Conservation (phyloP, 2,888 invertebrate genomes). For the Caprella mutica region DNA sequence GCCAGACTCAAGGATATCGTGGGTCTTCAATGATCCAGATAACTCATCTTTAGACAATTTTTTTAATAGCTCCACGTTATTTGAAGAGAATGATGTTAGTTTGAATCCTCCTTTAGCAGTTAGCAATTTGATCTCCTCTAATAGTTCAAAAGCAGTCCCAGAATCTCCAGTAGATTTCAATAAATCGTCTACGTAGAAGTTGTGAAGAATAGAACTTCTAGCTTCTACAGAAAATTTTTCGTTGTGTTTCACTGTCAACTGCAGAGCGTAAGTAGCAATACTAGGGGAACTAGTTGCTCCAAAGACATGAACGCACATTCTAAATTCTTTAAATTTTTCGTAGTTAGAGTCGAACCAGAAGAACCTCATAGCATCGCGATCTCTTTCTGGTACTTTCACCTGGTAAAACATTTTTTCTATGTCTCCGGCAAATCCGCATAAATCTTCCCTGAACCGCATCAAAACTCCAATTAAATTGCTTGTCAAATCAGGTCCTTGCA, state of each 20-base stretch:
- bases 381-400: conserved; percentile 2
- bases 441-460: conserved; percentile 6
- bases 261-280: conserved; percentile 6
- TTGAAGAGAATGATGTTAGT: background rate
- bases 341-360: background rate
- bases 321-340: background rate
- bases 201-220: background rate
- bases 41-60: background rate
- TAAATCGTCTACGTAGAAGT: conserved; percentile 12
- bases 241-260: background rate
- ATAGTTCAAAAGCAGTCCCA: background rate
- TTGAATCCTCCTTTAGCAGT: conserved; percentile 3
- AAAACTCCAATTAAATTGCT: background rate
- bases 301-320: background rate
- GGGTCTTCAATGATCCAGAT: background rate
- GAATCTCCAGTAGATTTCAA: background rate
- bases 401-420: conserved; percentile 8
- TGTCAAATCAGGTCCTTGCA: background rate
- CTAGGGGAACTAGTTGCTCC: background rate
- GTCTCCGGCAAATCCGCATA: conserved; percentile 1
- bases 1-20: background rate
- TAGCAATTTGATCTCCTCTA: background rate
- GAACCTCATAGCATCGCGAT: conserved; percentile 3
- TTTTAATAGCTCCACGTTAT: background rate
- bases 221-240: background rate